phyloP scores from a whole-genome alignment of 2,888 invertebrate species.

The Brachyptera putata region DNA sequence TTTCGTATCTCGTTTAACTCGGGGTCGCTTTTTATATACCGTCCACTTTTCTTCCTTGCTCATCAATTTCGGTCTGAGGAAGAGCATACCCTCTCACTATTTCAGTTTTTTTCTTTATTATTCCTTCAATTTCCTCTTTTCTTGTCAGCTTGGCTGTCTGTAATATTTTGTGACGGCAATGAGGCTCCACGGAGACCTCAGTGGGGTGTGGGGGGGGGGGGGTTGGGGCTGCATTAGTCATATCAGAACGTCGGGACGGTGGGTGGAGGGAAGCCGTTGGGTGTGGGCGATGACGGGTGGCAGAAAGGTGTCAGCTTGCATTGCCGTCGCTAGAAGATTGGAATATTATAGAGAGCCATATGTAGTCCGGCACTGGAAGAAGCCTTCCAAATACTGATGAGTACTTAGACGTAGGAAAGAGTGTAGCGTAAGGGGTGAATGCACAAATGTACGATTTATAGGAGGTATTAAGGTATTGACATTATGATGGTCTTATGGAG shows the following conservation, averaged over 20 bases:
- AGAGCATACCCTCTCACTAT: neutral
- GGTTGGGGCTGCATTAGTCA: slow-evolving; percentile 6
- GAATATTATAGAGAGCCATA: neutral
- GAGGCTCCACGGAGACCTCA: neutral
- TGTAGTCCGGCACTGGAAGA: neutral
- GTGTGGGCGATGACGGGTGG: neutral
- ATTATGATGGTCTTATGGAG: no score
- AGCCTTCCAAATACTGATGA: slow-evolving; percentile 8
- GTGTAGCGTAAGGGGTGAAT: no score
- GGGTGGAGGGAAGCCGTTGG: slow-evolving; percentile 3
- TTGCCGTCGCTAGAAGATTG: neutral
- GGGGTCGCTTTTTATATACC: neutral
- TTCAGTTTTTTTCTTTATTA: neutral
- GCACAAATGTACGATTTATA: no score
- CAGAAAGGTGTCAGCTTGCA: neutral
- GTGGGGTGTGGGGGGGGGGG: neutral
- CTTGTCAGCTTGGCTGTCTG: neutral
- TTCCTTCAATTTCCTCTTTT: neutral
- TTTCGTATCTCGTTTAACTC: slow-evolving; percentile 19
- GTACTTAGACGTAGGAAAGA: no score
- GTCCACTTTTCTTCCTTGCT: neutral
- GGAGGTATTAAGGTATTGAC: no score
- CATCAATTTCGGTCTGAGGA: neutral
- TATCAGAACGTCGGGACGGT: no score
- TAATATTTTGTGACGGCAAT: neutral